Base-by-base conservation (phyloP, 2,797 vertebrate species). In the Chromis chromis region DNA sequence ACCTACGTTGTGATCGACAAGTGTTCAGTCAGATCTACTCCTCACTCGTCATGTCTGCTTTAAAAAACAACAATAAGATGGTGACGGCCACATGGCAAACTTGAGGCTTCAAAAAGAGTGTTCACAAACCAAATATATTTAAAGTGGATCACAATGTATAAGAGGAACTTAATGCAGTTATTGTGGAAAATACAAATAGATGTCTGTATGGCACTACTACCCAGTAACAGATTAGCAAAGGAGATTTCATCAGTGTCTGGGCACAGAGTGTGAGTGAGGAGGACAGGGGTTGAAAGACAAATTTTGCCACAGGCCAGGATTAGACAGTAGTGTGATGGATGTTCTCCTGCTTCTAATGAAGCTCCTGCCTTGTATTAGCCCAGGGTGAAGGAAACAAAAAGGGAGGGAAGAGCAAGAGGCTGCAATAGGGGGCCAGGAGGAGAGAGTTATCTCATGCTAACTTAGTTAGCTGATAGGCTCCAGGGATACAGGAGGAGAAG, bases 401-500 rank as follows among this genome's bases (percentile, higher is more conserved):
- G 50, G 82, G 72, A 78, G 82, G 76, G 68, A 68, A 83, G 80
- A 76, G 57, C 83, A 78, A 85, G 83, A 83, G 82, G 78, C 69
- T 86, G 80, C 52, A 86, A 53, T 24, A 70, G 68, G 66, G 78
- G 65, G 71, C 31, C 76, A 82, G 82, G 90, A 95, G 93, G 94
- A 94, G 89, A 94, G 95, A 95, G 95, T 96, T 98, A 97, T 98
- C 97, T 98, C 96, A 96, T 97, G 96, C 95, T 99, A 98, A 98
- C 97, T 97, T 96, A 96, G 96, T 98, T 98, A 97, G 96, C 96
- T 96, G 96, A 96, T 97, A 96, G 96, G 96, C 97, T 96, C 96
- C 91, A 94, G 97, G 96, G 96, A 97, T 94, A 95, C 95, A 94
- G 91, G 92, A 96, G 95, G 94, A 96, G 93, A 88, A 85, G 94